phyloP scores from a whole-genome alignment of 2,113 vertebrate species.

The Epinephelus fuscoguttatus region DNA sequence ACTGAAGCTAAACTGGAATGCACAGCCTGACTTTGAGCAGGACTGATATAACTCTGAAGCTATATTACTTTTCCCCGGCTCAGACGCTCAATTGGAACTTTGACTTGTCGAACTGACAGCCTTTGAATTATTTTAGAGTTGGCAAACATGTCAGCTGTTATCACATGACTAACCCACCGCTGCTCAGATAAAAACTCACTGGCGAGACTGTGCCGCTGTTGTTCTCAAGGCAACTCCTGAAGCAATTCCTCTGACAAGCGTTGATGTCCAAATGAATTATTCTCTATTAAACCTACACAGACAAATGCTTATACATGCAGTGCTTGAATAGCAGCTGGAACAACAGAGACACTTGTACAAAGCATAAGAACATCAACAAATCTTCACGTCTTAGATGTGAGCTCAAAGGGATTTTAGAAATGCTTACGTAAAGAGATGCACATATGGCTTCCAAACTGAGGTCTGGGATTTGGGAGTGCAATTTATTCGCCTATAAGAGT shows the following conservation, averaged over 20 bases:
- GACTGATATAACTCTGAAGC: conserved; percentile 21
- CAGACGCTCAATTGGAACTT: conserved; percentile 30
- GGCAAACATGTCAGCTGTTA: conserved; percentile 24
- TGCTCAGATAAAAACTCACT: conserved; percentile 33
- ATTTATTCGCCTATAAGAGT: conserved; percentile 1
- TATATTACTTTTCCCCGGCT: conserved; percentile 10
- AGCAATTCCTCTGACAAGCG: conserved; percentile 30
- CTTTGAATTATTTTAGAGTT: conserved; percentile 33
- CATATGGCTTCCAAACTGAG: conserved; percentile 16
- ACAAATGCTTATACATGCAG: conserved; percentile 11
- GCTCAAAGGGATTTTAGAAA: conserved; percentile 43
- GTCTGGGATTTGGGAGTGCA: conserved; percentile 33
- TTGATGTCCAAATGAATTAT: conserved; percentile 48
- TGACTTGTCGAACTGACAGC: conserved; percentile 18
- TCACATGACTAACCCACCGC: conserved; percentile 17
- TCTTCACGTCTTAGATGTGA: conserved; percentile 36
- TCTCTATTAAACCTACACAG: conserved; percentile 34
- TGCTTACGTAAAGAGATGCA: conserved; percentile 20
- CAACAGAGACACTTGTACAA: conserved; percentile 36
- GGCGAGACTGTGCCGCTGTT: conserved; percentile 20
- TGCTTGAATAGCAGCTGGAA: conserved; percentile 15
- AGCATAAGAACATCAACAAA: conserved; percentile 32
- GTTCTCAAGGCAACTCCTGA: conserved; percentile 31
- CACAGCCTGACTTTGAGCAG: conserved; percentile 34
- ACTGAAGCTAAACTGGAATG: conserved; percentile 40